Conservation (phyloP, 2,113 vertebrate species). For the Phrynosoma platyrhinos region DNA sequence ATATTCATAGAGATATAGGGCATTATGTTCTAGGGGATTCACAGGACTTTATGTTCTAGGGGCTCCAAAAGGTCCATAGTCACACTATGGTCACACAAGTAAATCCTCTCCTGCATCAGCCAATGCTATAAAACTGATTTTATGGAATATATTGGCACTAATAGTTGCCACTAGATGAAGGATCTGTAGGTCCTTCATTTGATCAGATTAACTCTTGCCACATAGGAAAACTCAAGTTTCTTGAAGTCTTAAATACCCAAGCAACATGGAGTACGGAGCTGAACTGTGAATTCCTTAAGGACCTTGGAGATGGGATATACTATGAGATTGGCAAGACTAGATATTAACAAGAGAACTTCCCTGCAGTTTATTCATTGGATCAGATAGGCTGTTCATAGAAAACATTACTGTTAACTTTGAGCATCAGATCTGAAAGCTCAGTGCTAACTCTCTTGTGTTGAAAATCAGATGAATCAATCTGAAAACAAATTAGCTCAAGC, state of each 20-base stretch:
- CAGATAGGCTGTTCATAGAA: background rate
- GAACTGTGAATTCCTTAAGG: background rate
- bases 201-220: too few species aligned
- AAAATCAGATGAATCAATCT: background rate
- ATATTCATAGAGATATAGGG: background rate
- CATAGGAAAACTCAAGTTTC: too few species aligned
- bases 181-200: too few species aligned
- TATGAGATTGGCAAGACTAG: background rate
- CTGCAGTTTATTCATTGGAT: background rate
- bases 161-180: too few species aligned
- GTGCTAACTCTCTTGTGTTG: constrained; percentile 27
- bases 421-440: constrained; percentile 31
- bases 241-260: too few species aligned
- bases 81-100: background rate
- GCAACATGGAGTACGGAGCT: too few species aligned
- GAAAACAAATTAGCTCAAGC: background rate
- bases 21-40: too few species aligned
- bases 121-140: background rate
- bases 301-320: background rate
- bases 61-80: too few species aligned
- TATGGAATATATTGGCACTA: too few species aligned
- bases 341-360: background rate
- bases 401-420: constrained; percentile 11
- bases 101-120: background rate
- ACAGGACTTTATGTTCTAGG: too few species aligned